phyloP scores from a whole-genome alignment of 2,888 invertebrate genomes.

The Norana najaformis region DNA sequence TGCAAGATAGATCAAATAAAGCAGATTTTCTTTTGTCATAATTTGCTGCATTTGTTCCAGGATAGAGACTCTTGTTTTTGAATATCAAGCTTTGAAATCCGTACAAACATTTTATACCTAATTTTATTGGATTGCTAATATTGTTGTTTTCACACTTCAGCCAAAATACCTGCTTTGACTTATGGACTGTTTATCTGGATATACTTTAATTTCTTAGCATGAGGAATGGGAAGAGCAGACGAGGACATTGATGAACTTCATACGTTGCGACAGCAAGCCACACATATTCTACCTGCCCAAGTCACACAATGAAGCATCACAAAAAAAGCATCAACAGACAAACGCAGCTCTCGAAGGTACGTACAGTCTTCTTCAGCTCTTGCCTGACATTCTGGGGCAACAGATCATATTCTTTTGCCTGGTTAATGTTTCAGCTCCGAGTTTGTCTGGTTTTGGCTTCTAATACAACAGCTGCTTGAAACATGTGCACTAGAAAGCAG shows the following conservation, averaged over 20 bases:
- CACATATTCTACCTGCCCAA: slow-evolving; percentile 82
- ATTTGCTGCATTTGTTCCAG: not conserved
- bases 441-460: not conserved
- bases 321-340: slow-evolving; percentile 27
- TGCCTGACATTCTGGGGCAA: not conserved
- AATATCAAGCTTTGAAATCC: not conserved
- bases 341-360: not conserved
- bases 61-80: not conserved
- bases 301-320: slow-evolving; percentile 31
- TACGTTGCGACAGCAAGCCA: slow-evolving; percentile 84
- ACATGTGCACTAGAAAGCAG: too few species aligned
- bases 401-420: not conserved
- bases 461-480: too few species aligned
- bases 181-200: not conserved
- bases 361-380: not conserved
- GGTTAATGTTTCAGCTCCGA: not conserved
- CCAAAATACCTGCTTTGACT: not conserved
- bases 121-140: not conserved
- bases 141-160: not conserved
- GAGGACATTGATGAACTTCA: slow-evolving; percentile 77
- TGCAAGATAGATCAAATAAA: not conserved
- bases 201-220: slow-evolving; percentile 60
- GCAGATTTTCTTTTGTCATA: not conserved
- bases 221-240: slow-evolving; percentile 84
- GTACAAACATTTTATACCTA: not conserved